Evolutionary conservation across 1,140 invertebrate genomes (phyloP), one percentile per base, ranked within the genome.

Genomic region (Drosophila cardini): DNA sequence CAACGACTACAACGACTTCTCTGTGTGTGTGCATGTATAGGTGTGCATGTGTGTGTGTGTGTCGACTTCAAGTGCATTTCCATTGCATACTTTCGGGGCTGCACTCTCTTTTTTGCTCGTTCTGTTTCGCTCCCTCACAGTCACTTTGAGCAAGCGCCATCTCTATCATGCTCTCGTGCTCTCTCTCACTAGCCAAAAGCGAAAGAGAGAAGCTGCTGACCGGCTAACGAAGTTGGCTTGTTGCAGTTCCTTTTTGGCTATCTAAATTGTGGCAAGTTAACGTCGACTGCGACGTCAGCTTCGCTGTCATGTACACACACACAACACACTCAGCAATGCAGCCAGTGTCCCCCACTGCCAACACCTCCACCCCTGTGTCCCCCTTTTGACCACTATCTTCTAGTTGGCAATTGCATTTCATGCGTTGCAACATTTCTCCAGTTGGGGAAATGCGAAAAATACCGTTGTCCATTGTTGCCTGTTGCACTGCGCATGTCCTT

Each of bases 221-320:
- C 32, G 40, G 16, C 55, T 65, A 55, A 68, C 56, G 50, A 76
- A 63, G 56, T 68, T 62, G 55, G 40, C 57, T 62, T 70, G 69
- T 46, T 72, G 73, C 62, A 64, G 43, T 77, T 85, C 75, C 82
- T 76, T 87, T 87, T 89, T 80, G 74, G 68, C 77, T 71, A 89
- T 89, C 84, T 89, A 89, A 89, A 90, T 72, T 89, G 80, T 90
- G 84, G 84, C 84, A 87, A 87, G 84, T 87, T 80, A 74, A 52
- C 73, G 84, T 58, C 61, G 80, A 61, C 79, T 13, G 79, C 76
- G 62, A 46, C 55, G 76, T 26, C 11, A 9, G n/a, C 42, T 64
- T 45, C 21, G 18, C 5, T 43, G 45, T 53, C 77, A 80, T 73
- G 52, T 86, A 73, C 74, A 53, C 75, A 75, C 76, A 85, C 43